A percentile compares a stretch with the other conserved stretches of the same genome.
Conservation (phyloP, 2,797 vertebrate species). For the Phrynocephalus forsythii region DNA sequence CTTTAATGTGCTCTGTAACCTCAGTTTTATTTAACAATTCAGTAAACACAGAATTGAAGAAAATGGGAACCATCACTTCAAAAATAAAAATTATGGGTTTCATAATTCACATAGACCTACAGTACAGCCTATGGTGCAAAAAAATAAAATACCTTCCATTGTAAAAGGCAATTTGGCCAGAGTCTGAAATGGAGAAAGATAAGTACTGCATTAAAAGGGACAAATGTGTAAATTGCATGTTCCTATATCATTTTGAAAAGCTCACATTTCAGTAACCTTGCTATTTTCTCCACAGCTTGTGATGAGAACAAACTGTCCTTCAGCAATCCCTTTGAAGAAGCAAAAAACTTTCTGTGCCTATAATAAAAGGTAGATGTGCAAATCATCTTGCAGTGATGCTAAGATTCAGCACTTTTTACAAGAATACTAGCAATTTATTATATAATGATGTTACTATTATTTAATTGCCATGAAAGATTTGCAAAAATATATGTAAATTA, state of each 20-base stretch:
- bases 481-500: conserved; percentile 4
- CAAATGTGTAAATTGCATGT: conserved; percentile 15
- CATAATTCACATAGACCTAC: not conserved
- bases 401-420: not conserved
- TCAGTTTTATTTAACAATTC: not conserved
- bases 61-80: not conserved
- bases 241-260: conserved; percentile 36
- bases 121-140: not conserved
- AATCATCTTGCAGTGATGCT: conserved; percentile 20
- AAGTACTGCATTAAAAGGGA: conserved; percentile 30
- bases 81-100: conserved; percentile 24
- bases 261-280: conserved; percentile 17
- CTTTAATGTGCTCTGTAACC: not conserved
- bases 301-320: conserved; percentile 23
- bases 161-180: conserved; percentile 1
- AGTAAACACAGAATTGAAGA: conserved; percentile 14
- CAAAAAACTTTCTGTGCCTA: conserved; percentile 23
- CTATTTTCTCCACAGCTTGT: conserved; percentile 20
- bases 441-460: conserved; percentile 26
- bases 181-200: not conserved
- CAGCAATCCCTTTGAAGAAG: conserved; percentile 37
- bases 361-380: conserved; percentile 19
- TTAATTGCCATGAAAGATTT: conserved; percentile 39
- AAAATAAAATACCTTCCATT: conserved; percentile 17
- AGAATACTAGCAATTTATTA: conserved; percentile 12